These are phyloP conservation scores for Mirounga angustirostris DNA, from an alignment of 2,113 vertebrate species.

Conservation along the genomic window DNA sequence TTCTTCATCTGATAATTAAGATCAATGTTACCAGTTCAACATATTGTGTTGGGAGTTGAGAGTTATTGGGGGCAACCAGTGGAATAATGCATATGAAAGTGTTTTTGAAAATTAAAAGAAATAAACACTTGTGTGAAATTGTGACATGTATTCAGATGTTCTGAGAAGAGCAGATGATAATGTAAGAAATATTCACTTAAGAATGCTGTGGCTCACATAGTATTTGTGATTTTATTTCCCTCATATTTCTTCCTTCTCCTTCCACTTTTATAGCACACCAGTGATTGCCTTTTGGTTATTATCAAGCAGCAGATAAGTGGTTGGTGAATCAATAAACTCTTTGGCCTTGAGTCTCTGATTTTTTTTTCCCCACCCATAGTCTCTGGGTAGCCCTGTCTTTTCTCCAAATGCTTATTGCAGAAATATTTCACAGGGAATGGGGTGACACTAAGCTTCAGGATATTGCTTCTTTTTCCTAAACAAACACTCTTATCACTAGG, in stretches of 20 bases:
- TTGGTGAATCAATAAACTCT: conserved; percentile 57
- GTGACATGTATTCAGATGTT: conserved; percentile 57
- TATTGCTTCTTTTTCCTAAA: conserved; percentile 66
- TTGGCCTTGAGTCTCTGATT: background rate
- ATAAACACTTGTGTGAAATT: conserved; percentile 25
- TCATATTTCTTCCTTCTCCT: background rate
- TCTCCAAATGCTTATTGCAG: conserved; percentile 37
- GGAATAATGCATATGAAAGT: conserved; percentile 2
- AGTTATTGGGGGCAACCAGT: background rate
- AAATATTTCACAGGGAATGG: conserved; percentile 67
- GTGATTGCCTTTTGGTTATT: conserved; percentile 65
- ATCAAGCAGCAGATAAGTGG: background rate
- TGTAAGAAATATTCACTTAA: conserved; percentile 38
- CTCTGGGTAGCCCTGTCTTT: conserved; percentile 27
- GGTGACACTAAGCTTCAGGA: background rate
- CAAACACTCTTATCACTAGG: conserved; percentile 44
- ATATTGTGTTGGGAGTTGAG: background rate
- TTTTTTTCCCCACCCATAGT: conserved; percentile 50
- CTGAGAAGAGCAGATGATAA: background rate
- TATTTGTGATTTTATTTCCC: conserved; percentile 51
- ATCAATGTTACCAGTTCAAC: background rate
- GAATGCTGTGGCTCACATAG: background rate
- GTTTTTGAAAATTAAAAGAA: conserved; percentile 42
- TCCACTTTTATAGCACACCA: conserved; percentile 32
- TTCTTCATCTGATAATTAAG: conserved; percentile 16